Evolutionary conservation across 2,888 invertebrate species (phyloP), one percentile per base, ranked within the genome.

Genomic region (Cataglyphis cursor): DNA sequence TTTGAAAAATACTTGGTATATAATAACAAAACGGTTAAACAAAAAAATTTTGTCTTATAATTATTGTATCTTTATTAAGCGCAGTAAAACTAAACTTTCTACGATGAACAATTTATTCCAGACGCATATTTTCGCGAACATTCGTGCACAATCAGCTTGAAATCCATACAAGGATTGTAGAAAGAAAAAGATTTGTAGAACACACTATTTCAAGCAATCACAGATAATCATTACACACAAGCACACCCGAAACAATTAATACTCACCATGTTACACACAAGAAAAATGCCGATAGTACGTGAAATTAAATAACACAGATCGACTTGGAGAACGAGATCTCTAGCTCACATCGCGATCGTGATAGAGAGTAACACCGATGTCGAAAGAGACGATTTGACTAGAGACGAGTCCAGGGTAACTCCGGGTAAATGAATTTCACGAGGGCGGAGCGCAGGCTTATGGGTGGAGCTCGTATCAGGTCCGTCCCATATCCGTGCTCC

Each of bases 391-490:
- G 86, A 90, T 90, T 90, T 91, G 81, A 91, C 91, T 91, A 90
- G 85, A 84, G 82, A 87, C 85, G 87, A 86, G 82, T 76, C 68
- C 83, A 74, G 61, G 62, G 41, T 85, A 80, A 89, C 88, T 38
- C 87, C 87, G 87, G 87, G 87, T 87, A 89, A 91, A 90, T 88
- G 88, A 91, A 92, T 89, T 92, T 90, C 83, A 85, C 87, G 91
- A 91, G 91, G 94, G 94, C 94, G 94, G 94, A 91, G 94, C 94
- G 87, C 85, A 85, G 65, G 75, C 78, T 89, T 88, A 92, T 93
- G 93, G 93, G 93, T 93, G 93, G 93, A 93, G 93, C 93, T 89
- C 87, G 70, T 87, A 76, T 83, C 86, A 76, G 89, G 87, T 82
- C 89, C 90, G 78, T 86, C 91, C 92, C 88, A 90, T 88, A 90